Percentiles rank a stretch among this genome's conserved stretches.
Conservation (phyloP, 2,113 vertebrate genomes). For the Thunnus thynnus region DNA sequence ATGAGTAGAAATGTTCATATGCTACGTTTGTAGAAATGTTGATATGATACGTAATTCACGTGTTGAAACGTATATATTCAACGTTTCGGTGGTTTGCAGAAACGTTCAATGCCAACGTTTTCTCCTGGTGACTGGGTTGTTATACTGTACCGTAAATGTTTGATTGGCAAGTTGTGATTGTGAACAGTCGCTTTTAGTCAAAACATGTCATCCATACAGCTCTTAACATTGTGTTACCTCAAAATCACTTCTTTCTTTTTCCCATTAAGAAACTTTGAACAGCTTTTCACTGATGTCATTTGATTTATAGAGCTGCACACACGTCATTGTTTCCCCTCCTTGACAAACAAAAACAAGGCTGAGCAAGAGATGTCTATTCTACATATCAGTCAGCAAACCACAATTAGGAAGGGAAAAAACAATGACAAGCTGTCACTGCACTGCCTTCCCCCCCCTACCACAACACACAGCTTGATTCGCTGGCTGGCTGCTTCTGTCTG, state of each 20-base stretch:
- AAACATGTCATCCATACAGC: not conserved
- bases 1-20: too few species aligned
- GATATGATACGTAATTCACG: too few species aligned
- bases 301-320: slow-evolving; percentile 30
- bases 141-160: not conserved
- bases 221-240: not conserved
- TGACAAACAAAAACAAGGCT: slow-evolving; percentile 30
- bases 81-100: too few species aligned
- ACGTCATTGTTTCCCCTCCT: not conserved
- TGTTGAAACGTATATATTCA: too few species aligned
- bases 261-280: slow-evolving; percentile 17
- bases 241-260: not conserved
- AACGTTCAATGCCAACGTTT: too few species aligned
- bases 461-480: slow-evolving; percentile 67
- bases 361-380: slow-evolving; percentile 36
- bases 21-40: too few species aligned
- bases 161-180: not conserved
- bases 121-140: too few species aligned
- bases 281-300: slow-evolving; percentile 18
- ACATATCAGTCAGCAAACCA: slow-evolving; percentile 55
- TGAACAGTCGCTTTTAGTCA: not conserved
- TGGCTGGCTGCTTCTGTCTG: slow-evolving; percentile 60
- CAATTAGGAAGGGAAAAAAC: slow-evolving; percentile 62
- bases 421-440: slow-evolving; percentile 61
- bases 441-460: slow-evolving; percentile 34